Percentiles rank a stretch among this genome's conserved stretches.
These are phyloP conservation scores for Myrmecobius fasciatus DNA, from an alignment of 2,113 vertebrate species.

Conservation along the genomic window DNA sequence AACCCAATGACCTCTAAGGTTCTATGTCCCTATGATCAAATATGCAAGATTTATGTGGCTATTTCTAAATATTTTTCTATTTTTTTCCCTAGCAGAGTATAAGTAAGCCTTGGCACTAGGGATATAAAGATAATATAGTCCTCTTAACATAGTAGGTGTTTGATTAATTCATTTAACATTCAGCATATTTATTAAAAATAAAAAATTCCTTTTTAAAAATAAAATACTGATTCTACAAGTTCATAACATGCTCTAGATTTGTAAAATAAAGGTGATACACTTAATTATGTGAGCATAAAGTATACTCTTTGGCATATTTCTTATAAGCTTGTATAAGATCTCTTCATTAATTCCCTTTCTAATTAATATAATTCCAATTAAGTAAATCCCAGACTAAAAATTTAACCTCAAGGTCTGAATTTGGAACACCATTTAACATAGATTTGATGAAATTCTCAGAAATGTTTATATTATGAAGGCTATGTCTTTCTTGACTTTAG, in stretches of 20 bases:
- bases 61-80: not conserved
- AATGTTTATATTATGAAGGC: not conserved
- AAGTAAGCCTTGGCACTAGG: not conserved
- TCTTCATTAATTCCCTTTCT: not conserved
- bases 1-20: not conserved
- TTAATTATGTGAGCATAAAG: no score
- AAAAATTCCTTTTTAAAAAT: not conserved
- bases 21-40: not conserved
- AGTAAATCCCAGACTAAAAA: conserved; percentile 1
- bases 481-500: conserved; percentile 20
- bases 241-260: not conserved
- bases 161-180: no score
- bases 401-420: not conserved
- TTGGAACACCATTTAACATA: not conserved
- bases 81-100: not conserved
- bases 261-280: not conserved
- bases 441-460: conserved; percentile 22
- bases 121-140: not conserved
- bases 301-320: not conserved
- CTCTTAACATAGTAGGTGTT: not conserved
- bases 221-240: not conserved
- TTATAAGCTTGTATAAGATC: not conserved
- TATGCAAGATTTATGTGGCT: not conserved
- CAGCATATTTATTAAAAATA: no score
- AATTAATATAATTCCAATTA: not conserved